Evolutionary conservation across 2,797 vertebrate species (phyloP).

Genomic region (Amblyraja radiata): DNA sequence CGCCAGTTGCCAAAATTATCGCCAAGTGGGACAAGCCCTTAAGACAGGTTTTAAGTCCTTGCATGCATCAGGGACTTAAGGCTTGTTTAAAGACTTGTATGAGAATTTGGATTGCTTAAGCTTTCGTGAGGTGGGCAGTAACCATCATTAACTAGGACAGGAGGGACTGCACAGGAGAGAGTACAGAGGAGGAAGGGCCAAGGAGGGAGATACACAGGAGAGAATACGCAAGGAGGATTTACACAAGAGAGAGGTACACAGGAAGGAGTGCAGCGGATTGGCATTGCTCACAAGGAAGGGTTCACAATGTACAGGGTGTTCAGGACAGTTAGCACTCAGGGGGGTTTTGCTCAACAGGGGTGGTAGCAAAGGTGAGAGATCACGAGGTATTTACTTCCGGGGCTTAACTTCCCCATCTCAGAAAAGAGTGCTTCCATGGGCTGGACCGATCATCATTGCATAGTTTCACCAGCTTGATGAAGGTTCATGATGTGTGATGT

Average conservation of each 20-base stretch:
- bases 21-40: no score
- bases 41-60: neutral
- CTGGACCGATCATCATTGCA: neutral
- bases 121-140: neutral
- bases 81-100: neutral
- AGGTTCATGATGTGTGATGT: neutral
- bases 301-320: no score
- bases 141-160: neutral
- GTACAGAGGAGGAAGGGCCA: neutral
- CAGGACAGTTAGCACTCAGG: no score
- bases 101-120: neutral
- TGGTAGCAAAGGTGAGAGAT: no score
- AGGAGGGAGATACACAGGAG: neutral
- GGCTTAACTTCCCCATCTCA: neutral
- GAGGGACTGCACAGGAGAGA: neutral
- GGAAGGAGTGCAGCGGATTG: no score
- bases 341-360: no score
- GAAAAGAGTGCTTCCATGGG: neutral
- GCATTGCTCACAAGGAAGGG: no score
- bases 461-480: neutral
- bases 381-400: no score
- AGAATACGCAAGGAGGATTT: neutral
- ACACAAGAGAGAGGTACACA: neutral
- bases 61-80: neutral
- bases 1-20: no score